Evolutionary conservation across 2,888 invertebrate genomes (phyloP).

Genomic region (Polyploca ridens): DNA sequence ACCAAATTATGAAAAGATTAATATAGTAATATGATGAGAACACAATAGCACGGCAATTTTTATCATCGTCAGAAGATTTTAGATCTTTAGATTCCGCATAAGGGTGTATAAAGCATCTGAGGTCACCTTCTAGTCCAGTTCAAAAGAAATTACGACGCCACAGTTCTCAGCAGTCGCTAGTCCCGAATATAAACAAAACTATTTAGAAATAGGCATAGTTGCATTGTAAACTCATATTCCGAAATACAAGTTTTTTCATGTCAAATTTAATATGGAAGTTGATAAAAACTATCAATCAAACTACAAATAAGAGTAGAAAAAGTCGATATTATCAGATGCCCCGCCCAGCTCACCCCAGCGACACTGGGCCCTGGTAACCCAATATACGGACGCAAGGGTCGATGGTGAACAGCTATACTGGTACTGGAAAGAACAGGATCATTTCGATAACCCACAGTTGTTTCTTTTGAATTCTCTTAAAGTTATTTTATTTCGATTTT

Average conservation of each 20-base stretch:
- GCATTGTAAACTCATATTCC: background rate
- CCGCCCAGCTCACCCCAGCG: constrained; percentile 56
- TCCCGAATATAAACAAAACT: background rate
- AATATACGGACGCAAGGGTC: constrained; percentile 71
- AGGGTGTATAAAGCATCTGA: no score
- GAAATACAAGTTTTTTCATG: background rate
- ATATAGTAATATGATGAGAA: no score
- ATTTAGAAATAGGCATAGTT: background rate
- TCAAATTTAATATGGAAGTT: constrained; percentile 21
- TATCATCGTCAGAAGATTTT: background rate
- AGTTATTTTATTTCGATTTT: no score
- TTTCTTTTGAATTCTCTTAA: background rate
- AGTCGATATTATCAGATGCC: constrained; percentile 61
- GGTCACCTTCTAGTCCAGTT: no score
- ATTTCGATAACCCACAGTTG: background rate
- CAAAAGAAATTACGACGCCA: no score
- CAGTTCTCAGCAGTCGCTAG: background rate
- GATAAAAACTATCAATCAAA: constrained; percentile 66
- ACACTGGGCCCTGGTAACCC: constrained; percentile 76
- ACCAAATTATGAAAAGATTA: background rate
- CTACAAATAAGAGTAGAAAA: constrained; percentile 53
- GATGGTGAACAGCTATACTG: constrained; percentile 24
- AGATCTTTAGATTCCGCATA: no score
- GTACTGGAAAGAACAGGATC: background rate
- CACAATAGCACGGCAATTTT: background rate